Percentiles rank a stretch among this genome's conserved stretches.
Evolutionary conservation across 2,113 vertebrate species (phyloP).

Genomic region (Phalacrocorax brasilianus): DNA sequence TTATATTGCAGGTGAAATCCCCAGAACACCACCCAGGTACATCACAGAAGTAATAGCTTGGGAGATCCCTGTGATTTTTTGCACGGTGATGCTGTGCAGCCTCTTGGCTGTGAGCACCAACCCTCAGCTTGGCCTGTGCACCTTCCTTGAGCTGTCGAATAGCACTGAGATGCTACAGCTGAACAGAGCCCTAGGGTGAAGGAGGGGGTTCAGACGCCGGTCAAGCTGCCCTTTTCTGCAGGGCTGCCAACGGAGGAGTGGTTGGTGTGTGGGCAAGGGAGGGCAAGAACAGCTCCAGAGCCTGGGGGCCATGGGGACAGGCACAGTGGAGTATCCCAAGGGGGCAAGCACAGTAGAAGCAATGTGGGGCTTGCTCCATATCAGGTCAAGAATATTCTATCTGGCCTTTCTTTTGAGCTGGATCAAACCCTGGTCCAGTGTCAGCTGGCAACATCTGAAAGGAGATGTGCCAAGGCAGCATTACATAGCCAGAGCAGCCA

Average conservation of each 20-base stretch:
- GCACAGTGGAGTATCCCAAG: no score
- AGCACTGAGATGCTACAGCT: neutral
- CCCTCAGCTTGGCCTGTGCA: accelerated
- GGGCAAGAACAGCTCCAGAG: neutral
- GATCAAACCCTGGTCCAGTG: neutral
- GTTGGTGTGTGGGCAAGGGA: neutral
- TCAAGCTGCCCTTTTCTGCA: neutral
- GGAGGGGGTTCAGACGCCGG: neutral
- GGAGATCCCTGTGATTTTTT: neutral
- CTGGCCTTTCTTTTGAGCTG: neutral
- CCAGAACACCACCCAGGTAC: neutral
- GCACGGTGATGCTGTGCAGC: neutral
- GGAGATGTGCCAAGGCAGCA: accelerated
- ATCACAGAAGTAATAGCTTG: neutral
- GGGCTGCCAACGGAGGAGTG: neutral
- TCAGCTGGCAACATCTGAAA: neutral
- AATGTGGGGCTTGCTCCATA: neutral
- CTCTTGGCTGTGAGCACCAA: neutral
- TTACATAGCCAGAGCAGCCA: neutral
- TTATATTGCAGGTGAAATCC: neutral
- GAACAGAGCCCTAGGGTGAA: neutral
- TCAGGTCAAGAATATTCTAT: neutral
- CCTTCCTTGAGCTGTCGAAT: accelerated
- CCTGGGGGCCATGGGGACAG: neutral
- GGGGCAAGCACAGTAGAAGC: neutral